phyloP scores from a whole-genome alignment of 2,797 vertebrate genomes.

The Epinephelus awoara region DNA sequence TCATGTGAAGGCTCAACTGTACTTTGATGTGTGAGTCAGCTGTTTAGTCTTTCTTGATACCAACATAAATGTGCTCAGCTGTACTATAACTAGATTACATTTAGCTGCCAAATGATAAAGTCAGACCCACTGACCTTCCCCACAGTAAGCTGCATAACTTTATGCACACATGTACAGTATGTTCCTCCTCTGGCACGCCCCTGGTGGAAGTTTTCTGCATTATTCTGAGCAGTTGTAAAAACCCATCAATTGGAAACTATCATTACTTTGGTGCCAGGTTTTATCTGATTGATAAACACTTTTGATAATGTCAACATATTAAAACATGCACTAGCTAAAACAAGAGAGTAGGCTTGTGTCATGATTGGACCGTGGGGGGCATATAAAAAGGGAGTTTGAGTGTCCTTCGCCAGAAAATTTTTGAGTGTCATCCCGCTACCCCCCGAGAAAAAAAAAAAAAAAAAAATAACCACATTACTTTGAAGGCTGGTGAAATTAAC shows the following conservation, averaged over 20 bases:
- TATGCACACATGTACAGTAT: background rate
- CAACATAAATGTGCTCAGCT: background rate
- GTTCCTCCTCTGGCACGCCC: background rate
- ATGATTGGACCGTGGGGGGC: too few species aligned
- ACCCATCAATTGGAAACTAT: background rate
- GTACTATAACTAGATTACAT: background rate
- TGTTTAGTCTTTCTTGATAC: background rate
- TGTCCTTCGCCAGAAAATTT: too few species aligned
- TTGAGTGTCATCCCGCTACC: too few species aligned
- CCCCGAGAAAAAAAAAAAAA: too few species aligned
- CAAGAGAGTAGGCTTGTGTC: too few species aligned
- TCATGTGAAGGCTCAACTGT: background rate
- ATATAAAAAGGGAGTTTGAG: too few species aligned
- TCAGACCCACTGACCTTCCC: background rate
- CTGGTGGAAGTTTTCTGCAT: constrained; percentile 33
- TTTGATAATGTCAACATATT: too few species aligned
- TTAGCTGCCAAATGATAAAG: constrained; percentile 3
- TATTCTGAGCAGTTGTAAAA: background rate
- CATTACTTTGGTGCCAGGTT: background rate
- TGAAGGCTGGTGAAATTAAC: too few species aligned
- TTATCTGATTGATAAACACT: background rate
- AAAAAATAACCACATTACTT: too few species aligned
- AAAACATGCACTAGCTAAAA: background rate
- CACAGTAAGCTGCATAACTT: constrained; percentile 10
- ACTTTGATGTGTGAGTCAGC: background rate